These are phyloP conservation scores for Melinaea marsaeus DNA, from an alignment of 2,888 invertebrate genomes.

Conservation along the genomic window DNA sequence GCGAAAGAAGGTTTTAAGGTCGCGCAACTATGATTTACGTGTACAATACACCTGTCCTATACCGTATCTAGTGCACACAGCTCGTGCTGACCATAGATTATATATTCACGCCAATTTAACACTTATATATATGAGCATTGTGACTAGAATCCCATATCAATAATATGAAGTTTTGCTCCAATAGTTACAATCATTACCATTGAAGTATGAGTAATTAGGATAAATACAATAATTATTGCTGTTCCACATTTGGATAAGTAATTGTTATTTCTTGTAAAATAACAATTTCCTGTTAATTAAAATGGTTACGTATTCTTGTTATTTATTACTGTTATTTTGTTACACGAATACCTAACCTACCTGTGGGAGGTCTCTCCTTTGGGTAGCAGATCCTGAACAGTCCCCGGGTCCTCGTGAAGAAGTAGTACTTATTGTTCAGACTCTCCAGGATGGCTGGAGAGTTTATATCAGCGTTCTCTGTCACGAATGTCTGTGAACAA, in stretches of 20 bases:
- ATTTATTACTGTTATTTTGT: neutral
- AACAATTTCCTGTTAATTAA: neutral
- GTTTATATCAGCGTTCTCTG: conserved; percentile 82
- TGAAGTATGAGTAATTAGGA: conserved; percentile 36
- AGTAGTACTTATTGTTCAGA: conserved; percentile 91
- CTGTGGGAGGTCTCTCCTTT: conserved; percentile 90
- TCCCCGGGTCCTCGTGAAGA: conserved; percentile 94
- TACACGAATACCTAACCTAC: conserved; percentile 57
- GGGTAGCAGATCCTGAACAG: conserved; percentile 96
- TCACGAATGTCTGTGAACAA: conserved; percentile 82
- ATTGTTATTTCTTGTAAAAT: conserved; percentile 4
- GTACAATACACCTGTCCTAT: conserved; percentile 31
- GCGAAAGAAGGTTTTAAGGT: conserved; percentile 7
- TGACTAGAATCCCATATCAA: conserved; percentile 12
- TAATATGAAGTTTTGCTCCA: conserved; percentile 32
- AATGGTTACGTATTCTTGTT: neutral
- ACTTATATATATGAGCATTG: conserved; percentile 14
- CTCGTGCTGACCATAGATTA: conserved; percentile 31
- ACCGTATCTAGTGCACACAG: conserved; percentile 30
- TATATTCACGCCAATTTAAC: conserved; percentile 16
- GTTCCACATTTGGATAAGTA: conserved; percentile 16
- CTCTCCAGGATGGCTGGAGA: conserved; percentile 84
- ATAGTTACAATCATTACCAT: conserved; percentile 38
- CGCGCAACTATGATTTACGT: conserved; percentile 14
- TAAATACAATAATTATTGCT: conserved; percentile 29